phyloP scores from a whole-genome alignment of 2,797 vertebrate genomes.

The Rhadinocentrus ornatus region DNA sequence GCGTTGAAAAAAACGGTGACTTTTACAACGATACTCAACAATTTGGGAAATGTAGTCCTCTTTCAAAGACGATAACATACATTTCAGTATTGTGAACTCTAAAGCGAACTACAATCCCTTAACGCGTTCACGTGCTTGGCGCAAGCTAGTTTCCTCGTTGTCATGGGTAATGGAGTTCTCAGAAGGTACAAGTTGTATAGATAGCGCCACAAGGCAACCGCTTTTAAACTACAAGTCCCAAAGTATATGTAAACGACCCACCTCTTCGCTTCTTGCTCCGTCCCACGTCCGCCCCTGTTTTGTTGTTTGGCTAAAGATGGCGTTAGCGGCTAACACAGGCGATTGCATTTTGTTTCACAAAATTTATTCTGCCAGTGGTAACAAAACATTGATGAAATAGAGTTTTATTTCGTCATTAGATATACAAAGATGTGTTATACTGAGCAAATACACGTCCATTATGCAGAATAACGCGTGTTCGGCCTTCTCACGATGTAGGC shows the following conservation, averaged over 20 bases:
- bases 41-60: slow-evolving; percentile 67
- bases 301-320: slow-evolving; percentile 87
- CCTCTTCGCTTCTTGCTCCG: slow-evolving; percentile 61
- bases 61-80: accelerated
- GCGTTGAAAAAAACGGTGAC: slow-evolving; percentile 70
- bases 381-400: slow-evolving; percentile 69
- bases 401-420: slow-evolving; percentile 52
- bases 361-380: slow-evolving; percentile 71
- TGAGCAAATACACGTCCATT: slow-evolving; percentile 50
- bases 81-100: accelerated
- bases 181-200: accelerated
- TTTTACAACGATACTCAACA: slow-evolving; percentile 68
- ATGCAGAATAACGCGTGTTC: slow-evolving; percentile 57
- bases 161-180: slow-evolving; percentile 67
- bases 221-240: slow-evolving; percentile 79
- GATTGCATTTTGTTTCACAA: slow-evolving; percentile 80
- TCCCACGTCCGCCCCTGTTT: slow-evolving; percentile 73
- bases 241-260: slow-evolving; percentile 10
- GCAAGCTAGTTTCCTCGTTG: accelerated
- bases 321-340: slow-evolving; percentile 84
- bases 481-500: slow-evolving; percentile 76
- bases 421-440: slow-evolving; percentile 59
- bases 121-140: background rate
- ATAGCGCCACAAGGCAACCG: accelerated
- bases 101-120: slow-evolving; percentile 68